Conservation (phyloP, 2,888 invertebrate species). For the Leptinotarsa rubiginosa region DNA sequence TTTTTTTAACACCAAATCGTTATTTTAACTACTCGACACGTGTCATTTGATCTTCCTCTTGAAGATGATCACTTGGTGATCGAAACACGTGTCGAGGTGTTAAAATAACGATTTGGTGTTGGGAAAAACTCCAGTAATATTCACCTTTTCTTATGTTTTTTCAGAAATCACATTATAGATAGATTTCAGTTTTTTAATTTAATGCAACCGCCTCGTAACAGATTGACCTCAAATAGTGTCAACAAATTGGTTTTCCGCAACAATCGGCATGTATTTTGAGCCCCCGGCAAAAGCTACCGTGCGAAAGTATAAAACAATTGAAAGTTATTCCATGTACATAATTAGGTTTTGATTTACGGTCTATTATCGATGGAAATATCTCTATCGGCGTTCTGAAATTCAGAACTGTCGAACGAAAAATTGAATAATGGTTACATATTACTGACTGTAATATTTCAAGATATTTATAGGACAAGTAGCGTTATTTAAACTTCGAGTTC, state of each 20-base stretch:
- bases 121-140: too few relatives aligned
- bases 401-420: conserved; percentile 31
- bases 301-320: conserved; percentile 48
- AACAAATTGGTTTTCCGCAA: conserved; percentile 32
- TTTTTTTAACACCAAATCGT: too few relatives aligned
- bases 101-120: too few relatives aligned
- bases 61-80: too few relatives aligned
- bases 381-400: conserved; percentile 40
- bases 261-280: conserved; percentile 29
- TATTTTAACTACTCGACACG: too few relatives aligned
- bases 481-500: not conserved
- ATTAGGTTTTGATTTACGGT: conserved; percentile 51
- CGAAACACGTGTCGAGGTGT: too few relatives aligned
- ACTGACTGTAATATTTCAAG: conserved; percentile 29
- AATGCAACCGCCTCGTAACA: not conserved
- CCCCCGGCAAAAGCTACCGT: conserved; percentile 47
- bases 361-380: conserved; percentile 46
- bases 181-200: not conserved
- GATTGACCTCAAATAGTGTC: conserved; percentile 30
- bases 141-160: too few relatives aligned
- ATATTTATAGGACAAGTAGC: conserved; percentile 28
- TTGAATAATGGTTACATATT: conserved; percentile 30
- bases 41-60: too few relatives aligned
- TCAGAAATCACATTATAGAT: too few relatives aligned
- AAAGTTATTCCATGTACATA: conserved; percentile 44